Evolutionary conservation across 2,797 vertebrate species (phyloP), one percentile per base, ranked within the genome.

Genomic region (Platyrinchus mystaceus): DNA sequence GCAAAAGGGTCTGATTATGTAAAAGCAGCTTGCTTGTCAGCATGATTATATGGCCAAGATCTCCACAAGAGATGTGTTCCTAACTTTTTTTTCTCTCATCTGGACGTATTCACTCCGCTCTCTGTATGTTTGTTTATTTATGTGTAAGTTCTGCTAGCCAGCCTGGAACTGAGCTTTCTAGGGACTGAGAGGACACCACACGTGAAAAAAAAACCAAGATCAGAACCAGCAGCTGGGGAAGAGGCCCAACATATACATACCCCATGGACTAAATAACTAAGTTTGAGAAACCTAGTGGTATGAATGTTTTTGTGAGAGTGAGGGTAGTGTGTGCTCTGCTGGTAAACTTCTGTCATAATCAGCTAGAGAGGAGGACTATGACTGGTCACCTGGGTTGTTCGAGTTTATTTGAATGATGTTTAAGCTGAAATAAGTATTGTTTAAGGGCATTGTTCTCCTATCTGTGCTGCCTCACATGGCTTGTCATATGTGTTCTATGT

Each of bases 21-120:
- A 19, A 36, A 56, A 81, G 12, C 0, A 1, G 1, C 10, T 71
- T 55, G 7, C 10, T 82, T 0, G 0, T 68, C 18, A 75, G 15
- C 11, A 59, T 12, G 27, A 17, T 68, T 59, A 20, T 28, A 26
- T 26, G 7, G 21, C 0, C 0, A 10, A 80, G 16, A 18, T 15
- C 4, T 37, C 44, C 21, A 4, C 41, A 76, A 55, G 3, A 41
- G 4, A 3, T 67, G 2, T 19, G 6, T 47, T 62, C 24, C 16
- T 78, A 43, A 39, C 10, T 52, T 46, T 17, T 24, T 47, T 74
- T 67, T 18, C 22, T 34, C 20, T 5, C 4, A 1, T 53, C 24
- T 44, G 6, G 34, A 10, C 67, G 8, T 67, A 34, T 37, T 47
- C 14, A 37, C 12, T 79, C 2, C 14, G 16, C 8, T 69, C 7